Base-by-base conservation (phyloP, 2,888 invertebrate species). In the Creontiades dilutus region DNA sequence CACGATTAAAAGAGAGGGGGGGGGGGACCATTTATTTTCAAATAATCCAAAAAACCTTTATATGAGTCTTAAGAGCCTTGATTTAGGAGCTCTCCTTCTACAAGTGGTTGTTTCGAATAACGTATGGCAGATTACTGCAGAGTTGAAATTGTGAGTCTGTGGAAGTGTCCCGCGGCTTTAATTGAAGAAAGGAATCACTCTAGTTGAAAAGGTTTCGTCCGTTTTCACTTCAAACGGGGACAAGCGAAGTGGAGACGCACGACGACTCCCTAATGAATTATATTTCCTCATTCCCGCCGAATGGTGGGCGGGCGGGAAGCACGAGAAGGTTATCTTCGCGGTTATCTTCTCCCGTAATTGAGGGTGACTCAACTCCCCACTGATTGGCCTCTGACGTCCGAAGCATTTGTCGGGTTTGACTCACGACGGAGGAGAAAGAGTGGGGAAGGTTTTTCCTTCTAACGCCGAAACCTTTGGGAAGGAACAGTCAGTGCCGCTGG, bases 341-440 rank as follows among this genome's bases (percentile, higher is more conserved):
- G 37, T 37, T 37, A 37, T 37, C 37, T 37, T 37, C 37, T 37
- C 37, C 52, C 14, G 52, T 12, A 16, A 52, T 13, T 52, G 23
- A 12, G 23, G 68, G 23, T 68, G 68, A 68, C 68, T 68, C 68
- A 68, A 68, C 68, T 0, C 68, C 12, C 0, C 23, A 13, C 27
- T 13, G 68, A 68, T 68, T 68, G 23, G 68, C 13, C 68, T 4
- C 68, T 68, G 68, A 68, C 68, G 68, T 68, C 19, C 23, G 19
- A 61, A 61, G 68, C 68, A 27, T 68, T 68, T 68, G 68, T 9
- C 9, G 13, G 68, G 68, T 68, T 68, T 68, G n/a, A 19, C 68
- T 52, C 52, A 13, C 68, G 27, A 19, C 16, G 19, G 23, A 11
- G 0, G 23, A 19, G 61, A 68, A 9, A 23, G 68, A 57, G 57